A percentile compares a stretch with the other conserved stretches of the same genome.
These are phyloP conservation scores for Brachionus angularis DNA, from an alignment of 1,140 invertebrate genomes.

Conservation along the genomic window DNA sequence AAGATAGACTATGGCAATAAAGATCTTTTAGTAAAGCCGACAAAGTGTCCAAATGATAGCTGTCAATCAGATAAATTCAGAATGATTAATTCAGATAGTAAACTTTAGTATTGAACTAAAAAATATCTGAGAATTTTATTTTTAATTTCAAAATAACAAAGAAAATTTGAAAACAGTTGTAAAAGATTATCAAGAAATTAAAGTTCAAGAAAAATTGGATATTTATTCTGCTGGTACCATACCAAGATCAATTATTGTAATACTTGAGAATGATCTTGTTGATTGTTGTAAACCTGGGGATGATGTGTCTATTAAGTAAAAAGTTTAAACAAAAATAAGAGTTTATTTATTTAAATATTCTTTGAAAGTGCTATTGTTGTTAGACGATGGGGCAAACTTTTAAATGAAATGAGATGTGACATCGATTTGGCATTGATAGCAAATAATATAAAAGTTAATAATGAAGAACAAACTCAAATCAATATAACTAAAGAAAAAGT, in stretches of 20 bases:
- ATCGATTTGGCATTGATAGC: constrained; percentile 70
- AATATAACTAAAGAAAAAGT: constrained; percentile 6
- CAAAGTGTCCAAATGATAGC: constrained; percentile 21
- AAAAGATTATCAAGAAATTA: constrained; percentile 78
- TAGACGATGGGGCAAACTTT: neutral
- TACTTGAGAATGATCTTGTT: constrained; percentile 74
- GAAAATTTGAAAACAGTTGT: neutral
- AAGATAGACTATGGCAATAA: constrained; percentile 10
- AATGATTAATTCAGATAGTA: constrained; percentile 9
- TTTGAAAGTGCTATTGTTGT: neutral
- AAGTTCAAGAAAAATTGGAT: constrained; percentile 72
- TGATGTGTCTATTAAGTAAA: constrained; percentile 75
- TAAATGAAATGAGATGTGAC: constrained; percentile 58
- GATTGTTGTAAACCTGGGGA: constrained; percentile 82
- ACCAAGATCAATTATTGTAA: constrained; percentile 59
- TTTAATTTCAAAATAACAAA: neutral
- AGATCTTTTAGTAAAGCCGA: constrained; percentile 30
- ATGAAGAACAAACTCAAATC: constrained; percentile 64
- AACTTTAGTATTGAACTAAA: neutral
- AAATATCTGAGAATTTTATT: neutral
- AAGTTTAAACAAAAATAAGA: neutral
- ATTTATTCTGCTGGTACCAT: constrained; percentile 69
- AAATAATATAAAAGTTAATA: constrained; percentile 69
- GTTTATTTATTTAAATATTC: neutral
- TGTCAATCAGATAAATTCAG: constrained; percentile 38